A percentile compares a stretch with the other conserved stretches of the same genome.
These are phyloP conservation scores for Tokudaia tokunoshimensis DNA, from an alignment of 2,797 vertebrate genomes.

Conservation along the genomic window DNA sequence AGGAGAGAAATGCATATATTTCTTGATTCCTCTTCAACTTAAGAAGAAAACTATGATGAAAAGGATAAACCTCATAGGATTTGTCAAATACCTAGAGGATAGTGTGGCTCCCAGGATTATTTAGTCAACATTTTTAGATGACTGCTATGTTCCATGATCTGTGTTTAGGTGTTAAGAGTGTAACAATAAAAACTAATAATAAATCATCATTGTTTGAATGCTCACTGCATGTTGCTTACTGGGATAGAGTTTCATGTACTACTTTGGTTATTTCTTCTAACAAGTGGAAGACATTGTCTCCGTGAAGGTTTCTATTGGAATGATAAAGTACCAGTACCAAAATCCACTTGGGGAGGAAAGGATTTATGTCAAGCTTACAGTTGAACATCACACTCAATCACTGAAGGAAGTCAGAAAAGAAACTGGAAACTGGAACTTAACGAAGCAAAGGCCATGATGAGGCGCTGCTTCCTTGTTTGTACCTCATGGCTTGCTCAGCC, in stretches of 20 bases:
- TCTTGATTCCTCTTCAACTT: conserved; percentile 12
- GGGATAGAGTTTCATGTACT: neutral
- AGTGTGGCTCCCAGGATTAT: neutral
- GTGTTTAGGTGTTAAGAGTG: neutral
- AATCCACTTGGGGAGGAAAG: neutral
- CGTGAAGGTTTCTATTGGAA: neutral
- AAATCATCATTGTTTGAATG: neutral
- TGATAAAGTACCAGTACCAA: neutral
- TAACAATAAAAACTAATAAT: conserved; percentile 10
- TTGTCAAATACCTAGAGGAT: neutral
- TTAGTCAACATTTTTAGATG: conserved; percentile 4
- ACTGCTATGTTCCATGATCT: neutral
- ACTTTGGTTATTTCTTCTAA: conserved; percentile 18
- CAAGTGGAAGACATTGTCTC: neutral
- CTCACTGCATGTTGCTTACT: neutral
- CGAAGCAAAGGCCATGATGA: neutral
- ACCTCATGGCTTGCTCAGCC: neutral
- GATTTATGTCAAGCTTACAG: neutral
- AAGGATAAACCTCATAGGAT: neutral
- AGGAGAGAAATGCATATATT: neutral
- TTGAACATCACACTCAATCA: neutral
- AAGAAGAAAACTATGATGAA: neutral
- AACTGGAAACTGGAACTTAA: neutral
- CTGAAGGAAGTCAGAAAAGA: neutral
- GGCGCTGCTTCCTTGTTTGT: neutral